These are phyloP conservation scores for Plagodis pulveraria DNA, from an alignment of 2,888 invertebrate species.

Conservation along the genomic window DNA sequence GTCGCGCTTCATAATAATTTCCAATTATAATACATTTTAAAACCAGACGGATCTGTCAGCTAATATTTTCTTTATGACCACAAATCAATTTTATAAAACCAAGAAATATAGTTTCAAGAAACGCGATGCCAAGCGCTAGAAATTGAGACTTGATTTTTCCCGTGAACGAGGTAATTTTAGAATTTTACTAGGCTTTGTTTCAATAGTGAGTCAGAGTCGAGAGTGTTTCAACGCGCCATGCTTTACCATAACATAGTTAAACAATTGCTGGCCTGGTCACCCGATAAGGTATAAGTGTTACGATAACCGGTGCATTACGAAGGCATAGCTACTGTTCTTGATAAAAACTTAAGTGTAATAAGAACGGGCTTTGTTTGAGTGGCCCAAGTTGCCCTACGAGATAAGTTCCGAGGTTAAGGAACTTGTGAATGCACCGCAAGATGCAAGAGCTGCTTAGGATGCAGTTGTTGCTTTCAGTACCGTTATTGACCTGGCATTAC, in stretches of 20 bases:
- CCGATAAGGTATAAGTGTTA: slow-evolving; percentile 65
- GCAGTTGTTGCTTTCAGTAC: slow-evolving; percentile 64
- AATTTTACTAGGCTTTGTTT: slow-evolving; percentile 34
- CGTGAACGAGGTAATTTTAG: slow-evolving; percentile 22
- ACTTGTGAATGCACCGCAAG: slow-evolving; percentile 61
- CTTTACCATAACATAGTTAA: slow-evolving; percentile 50
- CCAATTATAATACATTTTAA: slow-evolving; percentile 12
- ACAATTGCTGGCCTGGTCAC: slow-evolving; percentile 68
- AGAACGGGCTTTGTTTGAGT: slow-evolving; percentile 47
- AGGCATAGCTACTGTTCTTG: slow-evolving; percentile 57
- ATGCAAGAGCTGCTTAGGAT: slow-evolving; percentile 71
- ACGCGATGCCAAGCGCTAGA: slow-evolving; percentile 14
- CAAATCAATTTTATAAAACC: slow-evolving; percentile 11
- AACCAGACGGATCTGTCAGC: slow-evolving; percentile 14
- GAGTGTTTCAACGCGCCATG: slow-evolving; percentile 48
- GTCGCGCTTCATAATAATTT: slow-evolving; percentile 16
- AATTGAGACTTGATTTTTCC: slow-evolving; percentile 19
- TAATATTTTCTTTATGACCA: slow-evolving; percentile 13
- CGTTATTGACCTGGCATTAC: slow-evolving; percentile 72
- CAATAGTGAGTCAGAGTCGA: slow-evolving; percentile 44
- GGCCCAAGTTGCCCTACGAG: slow-evolving; percentile 51
- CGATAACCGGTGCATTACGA: slow-evolving; percentile 73
- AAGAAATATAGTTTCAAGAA: slow-evolving; percentile 1
- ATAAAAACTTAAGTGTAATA: slow-evolving; percentile 46
- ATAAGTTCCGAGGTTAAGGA: slow-evolving; percentile 62